phyloP scores from a whole-genome alignment of 2,113 vertebrate species.

The Ariopsis seemanni region DNA sequence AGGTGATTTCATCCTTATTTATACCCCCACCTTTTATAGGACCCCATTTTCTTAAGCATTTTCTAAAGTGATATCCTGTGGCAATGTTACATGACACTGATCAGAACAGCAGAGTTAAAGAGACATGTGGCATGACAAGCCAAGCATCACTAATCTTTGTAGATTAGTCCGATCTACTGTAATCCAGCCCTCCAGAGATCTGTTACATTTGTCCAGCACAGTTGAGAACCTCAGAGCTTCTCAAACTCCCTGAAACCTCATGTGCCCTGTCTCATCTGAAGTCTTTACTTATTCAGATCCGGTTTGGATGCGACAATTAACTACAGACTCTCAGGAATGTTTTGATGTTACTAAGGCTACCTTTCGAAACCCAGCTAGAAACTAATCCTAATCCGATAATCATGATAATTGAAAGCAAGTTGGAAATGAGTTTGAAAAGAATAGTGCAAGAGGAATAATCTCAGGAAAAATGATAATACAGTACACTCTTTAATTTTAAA shows the following conservation, averaged over 20 bases:
- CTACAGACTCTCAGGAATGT: background rate
- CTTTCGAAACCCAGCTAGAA: background rate
- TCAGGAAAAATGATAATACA: background rate
- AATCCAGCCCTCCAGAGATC: constrained; percentile 41
- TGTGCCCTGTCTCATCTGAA: background rate
- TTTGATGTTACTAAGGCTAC: background rate
- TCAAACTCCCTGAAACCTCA: background rate
- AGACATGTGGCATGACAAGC: constrained; percentile 9
- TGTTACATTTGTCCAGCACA: constrained; percentile 16
- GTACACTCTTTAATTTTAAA: background rate
- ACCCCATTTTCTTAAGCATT: background rate
- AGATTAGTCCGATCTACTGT: constrained; percentile 30
- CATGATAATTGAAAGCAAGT: background rate
- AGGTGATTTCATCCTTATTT: background rate
- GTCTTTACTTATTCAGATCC: background rate
- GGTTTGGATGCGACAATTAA: background rate
- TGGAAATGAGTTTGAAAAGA: background rate
- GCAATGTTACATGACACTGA: background rate
- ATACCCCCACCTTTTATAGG: background rate
- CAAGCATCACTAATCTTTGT: constrained; percentile 8
- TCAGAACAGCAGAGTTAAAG: background rate
- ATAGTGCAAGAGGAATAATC: background rate
- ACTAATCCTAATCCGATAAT: background rate
- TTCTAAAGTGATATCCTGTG: background rate
- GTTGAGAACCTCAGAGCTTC: background rate